Base-by-base conservation (phyloP, 2,888 invertebrate genomes). In the Polyommatus icarus region DNA sequence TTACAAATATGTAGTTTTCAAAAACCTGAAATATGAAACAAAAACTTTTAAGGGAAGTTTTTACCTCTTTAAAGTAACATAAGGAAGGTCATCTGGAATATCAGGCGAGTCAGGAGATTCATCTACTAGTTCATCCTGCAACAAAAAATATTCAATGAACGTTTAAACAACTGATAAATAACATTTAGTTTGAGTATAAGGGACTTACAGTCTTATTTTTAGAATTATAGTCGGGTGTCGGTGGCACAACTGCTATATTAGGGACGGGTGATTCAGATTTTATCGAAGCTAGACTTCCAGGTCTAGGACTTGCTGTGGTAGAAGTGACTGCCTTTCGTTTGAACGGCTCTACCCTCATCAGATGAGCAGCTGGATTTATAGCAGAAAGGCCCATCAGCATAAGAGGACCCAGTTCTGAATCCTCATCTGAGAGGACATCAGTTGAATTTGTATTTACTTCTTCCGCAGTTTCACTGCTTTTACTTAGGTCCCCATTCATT, bases 211-310 rank as follows among this genome's bases (percentile, higher is more conserved):
- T 93, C 88, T 92, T 91, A 89, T 90, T 89, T 83, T 85, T 85
- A 81, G 88, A 85, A 83, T 90, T 93, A 82, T 88, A 91, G 83
- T 97, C 97, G 3, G 97, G 97, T 1, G 97, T 97, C 36, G 97
- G 96, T 79, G 97, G 97, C 79, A 97, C 95, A 79, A 97, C 96
- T 73, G 97, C 95, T 84, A 97, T 97, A 84, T 96, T 96, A 79
- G 96, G 96, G 82, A 96, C 92, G 79, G 91, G 90, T 79, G 93
- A 92, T 82, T 92, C 92, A 24, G 90, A 91, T 78, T 90, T 90
- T 36, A 86, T 83, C 57, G 92, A 91, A 78, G 88, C 87, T 78
- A 93, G 87, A 83, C 90, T 92, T 88, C 83, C 94, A 79, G 90
- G 95, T 91, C 83, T 95, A 84, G 83, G 95, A 86, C 86, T 92